A percentile compares a stretch with the other conserved stretches of the same genome.
phyloP scores from a whole-genome alignment of 2,888 invertebrate genomes.

The Tubiluchus corallicola region DNA sequence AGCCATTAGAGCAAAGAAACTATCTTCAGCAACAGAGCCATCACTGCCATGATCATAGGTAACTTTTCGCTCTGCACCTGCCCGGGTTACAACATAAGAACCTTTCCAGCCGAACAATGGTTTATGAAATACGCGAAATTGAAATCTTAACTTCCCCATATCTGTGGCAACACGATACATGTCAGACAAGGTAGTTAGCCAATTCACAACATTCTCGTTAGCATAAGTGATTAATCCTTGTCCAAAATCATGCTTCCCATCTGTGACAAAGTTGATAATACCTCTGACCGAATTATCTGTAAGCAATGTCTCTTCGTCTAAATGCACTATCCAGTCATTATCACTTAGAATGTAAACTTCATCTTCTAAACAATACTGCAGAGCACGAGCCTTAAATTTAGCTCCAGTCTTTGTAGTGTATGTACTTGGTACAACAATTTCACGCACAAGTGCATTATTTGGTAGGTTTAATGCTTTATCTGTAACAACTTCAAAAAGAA shows the following conservation, averaged over 20 bases:
- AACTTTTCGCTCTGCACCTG: conserved; percentile 69
- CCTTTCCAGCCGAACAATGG: conserved; percentile 96
- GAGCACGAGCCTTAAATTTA: conserved; percentile 75
- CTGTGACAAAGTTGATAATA: conserved; percentile 77
- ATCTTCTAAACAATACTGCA: conserved; percentile 86
- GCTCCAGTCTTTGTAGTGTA: conserved; percentile 65
- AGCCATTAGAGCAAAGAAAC: conserved; percentile 89
- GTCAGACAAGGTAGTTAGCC: conserved; percentile 87
- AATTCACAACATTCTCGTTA: conserved; percentile 82
- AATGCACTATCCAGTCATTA: conserved; percentile 82
- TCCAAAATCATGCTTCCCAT: conserved; percentile 85
- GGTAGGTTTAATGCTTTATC: conserved; percentile 44
- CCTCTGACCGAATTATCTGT: conserved; percentile 63
- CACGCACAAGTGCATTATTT: conserved; percentile 49
- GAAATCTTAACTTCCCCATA: conserved; percentile 84
- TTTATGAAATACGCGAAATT: conserved; percentile 79
- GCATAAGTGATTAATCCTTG: conserved; percentile 91
- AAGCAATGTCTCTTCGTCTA: conserved; percentile 85
- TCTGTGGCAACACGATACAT: conserved; percentile 90
- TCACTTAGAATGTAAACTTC: conserved; percentile 63
- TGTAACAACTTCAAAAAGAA: conserved; percentile 85
- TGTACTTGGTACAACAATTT: conserved; percentile 54
- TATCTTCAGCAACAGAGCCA: conserved; percentile 94
- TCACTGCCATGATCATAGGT: conserved; percentile 90
- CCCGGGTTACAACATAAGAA: conserved; percentile 88